Evolutionary conservation across 2,797 vertebrate species (phyloP).

Genomic region (Margarornis squamiger): DNA sequence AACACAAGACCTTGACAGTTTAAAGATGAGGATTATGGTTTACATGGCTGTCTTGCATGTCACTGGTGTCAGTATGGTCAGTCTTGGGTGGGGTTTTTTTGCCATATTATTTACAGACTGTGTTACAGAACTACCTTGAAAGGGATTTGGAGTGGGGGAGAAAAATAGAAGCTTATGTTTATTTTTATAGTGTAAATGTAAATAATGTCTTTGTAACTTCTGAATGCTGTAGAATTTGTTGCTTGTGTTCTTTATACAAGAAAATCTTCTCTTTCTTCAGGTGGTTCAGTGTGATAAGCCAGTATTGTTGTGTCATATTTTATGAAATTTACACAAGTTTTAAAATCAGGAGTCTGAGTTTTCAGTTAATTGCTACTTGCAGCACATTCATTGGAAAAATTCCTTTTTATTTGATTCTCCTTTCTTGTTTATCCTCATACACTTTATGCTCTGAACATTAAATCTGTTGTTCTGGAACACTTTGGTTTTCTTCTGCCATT

Average conservation of each 20-base stretch:
- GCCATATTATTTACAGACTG: constrained; percentile 11
- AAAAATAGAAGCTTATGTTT: not conserved
- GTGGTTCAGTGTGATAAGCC: not conserved
- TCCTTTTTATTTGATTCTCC: not conserved
- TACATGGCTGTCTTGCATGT: constrained; percentile 63
- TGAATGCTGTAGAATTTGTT: constrained; percentile 30
- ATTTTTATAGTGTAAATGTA: constrained; percentile 48
- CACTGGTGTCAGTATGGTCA: constrained; percentile 56
- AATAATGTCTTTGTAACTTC: constrained; percentile 20
- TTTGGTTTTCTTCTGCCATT: not conserved
- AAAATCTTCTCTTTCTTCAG: not conserved
- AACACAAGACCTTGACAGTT: constrained; percentile 61
- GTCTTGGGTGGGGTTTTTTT: not conserved
- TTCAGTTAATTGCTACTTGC: not conserved
- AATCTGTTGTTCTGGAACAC: not conserved
- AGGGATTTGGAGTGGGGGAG: constrained; percentile 43
- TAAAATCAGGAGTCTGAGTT: not conserved
- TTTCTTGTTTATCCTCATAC: not conserved
- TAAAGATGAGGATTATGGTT: constrained; percentile 65
- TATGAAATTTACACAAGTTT: not conserved
- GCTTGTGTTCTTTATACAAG: not conserved
- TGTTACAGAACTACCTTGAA: constrained; percentile 12
- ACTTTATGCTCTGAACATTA: not conserved
- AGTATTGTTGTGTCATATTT: not conserved
- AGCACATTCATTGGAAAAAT: not conserved